phyloP scores from a whole-genome alignment of 1,140 invertebrate genomes.

The Rhagoletis zephyria region DNA sequence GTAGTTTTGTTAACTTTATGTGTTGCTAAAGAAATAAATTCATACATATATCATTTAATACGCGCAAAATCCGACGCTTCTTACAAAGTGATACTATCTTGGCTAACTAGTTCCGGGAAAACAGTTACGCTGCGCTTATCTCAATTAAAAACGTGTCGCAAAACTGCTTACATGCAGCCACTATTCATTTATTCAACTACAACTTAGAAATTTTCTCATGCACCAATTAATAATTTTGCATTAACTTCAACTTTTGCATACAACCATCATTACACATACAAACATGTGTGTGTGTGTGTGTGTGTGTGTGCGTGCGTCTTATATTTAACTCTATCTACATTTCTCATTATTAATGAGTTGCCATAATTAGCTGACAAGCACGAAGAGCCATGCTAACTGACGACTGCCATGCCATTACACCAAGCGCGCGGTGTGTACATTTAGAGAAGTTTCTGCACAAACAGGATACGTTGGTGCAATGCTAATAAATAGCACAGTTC shows the following conservation, averaged over 20 bases:
- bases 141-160: neutral
- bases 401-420: neutral
- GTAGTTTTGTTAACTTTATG: too few relatives aligned
- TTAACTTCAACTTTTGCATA: neutral
- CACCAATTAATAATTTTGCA: neutral
- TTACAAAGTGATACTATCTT: too few relatives aligned
- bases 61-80: too few relatives aligned
- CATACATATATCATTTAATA: too few relatives aligned
- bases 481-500: conserved; percentile 15
- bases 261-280: neutral
- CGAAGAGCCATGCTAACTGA: neutral
- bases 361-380: conserved; percentile 34
- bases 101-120: too few relatives aligned
- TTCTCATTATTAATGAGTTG: conserved; percentile 22
- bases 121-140: neutral
- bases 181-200: neutral
- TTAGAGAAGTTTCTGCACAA: neutral
- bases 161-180: neutral
- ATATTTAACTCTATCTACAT: neutral
- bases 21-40: too few relatives aligned
- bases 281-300: neutral
- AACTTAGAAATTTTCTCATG: too few relatives aligned
- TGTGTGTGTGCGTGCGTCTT: neutral
- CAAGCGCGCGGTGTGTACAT: neutral
- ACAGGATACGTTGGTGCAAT: conserved; percentile 19